Base-by-base conservation (phyloP, 2,797 vertebrate genomes). In the Sebastes goodei region DNA sequence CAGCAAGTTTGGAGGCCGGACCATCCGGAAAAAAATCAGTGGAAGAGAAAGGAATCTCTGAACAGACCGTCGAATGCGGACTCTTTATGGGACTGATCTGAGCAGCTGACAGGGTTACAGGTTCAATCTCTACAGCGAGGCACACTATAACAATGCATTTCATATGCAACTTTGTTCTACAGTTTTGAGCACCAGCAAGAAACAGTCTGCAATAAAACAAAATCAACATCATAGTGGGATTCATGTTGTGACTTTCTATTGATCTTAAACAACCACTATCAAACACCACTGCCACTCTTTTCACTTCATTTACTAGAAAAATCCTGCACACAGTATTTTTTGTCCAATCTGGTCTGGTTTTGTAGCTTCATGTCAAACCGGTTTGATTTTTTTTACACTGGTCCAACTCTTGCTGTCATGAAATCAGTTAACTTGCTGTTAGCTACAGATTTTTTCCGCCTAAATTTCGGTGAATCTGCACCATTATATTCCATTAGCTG, bases 1-100 rank as follows among this genome's bases (percentile, higher is more conserved):
- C 76, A 86, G 83, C 73, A 49, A 42, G 27, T 71, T 72, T 53
- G 63, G 81, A 86, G 83, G 81, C 85, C 52, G 67, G 74, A 73
- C 78, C 76, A 68, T 72, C 57, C 8, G 30, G 14, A 7, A 20
- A 60, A 53, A 46, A 46, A 4, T 35, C 7, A 21, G 32, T 17
- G 38, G 33, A 65, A 74, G 17, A 85, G 57, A 35, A 38, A 38
- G 59, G 76, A 77, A 62, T 65, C 61, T 80, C 59, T 74, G 65
- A 75, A 53, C 66, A 85, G 71, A 80, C 64, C 56, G 17, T 33
- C 20, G 23, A 63, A 76, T 25, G 30, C 23, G 21, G 42, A 62
- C 56, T 27, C 29, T 74, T 71, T 42, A 60, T 29, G 53, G 25
- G 55, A 15, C 20, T 55, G 65, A 83, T 81, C 38, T 21, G 74